phyloP scores from a whole-genome alignment of 1,140 invertebrate genomes.

The Tribolium castaneum region DNA sequence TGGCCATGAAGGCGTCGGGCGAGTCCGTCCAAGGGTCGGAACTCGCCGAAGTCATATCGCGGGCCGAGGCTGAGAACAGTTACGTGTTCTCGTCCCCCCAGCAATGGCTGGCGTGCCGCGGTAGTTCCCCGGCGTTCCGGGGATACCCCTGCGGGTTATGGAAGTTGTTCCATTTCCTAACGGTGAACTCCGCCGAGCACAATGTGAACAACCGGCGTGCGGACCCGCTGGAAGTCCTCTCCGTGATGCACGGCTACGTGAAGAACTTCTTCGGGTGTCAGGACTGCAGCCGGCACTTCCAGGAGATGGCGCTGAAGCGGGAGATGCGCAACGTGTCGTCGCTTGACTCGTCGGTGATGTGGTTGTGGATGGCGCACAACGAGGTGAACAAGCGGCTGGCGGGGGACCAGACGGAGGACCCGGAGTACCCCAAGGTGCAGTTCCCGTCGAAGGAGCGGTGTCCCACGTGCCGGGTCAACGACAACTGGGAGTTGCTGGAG shows the following conservation, averaged over 20 bases:
- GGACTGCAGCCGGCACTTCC: conserved; percentile 91
- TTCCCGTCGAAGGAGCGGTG: conserved; percentile 84
- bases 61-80: conserved; percentile 66
- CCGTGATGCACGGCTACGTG: conserved; percentile 89
- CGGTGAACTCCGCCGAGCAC: conserved; percentile 78
- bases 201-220: conserved; percentile 62
- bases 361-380: conserved; percentile 97
- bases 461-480: conserved; percentile 72
- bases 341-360: conserved; percentile 83
- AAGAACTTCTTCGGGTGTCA: conserved; percentile 94
- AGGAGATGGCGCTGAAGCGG: conserved; percentile 78
- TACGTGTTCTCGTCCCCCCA: conserved; percentile 70
- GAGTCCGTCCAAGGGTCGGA: conserved; percentile 69
- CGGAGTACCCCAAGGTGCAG: conserved; percentile 87
- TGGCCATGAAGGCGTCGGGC: conserved; percentile 63
- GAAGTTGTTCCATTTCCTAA: conserved; percentile 94
- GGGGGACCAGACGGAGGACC: conserved; percentile 91
- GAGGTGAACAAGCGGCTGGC: conserved; percentile 89
- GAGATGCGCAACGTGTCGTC: conserved; percentile 76
- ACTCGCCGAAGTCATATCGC: conserved; percentile 67
- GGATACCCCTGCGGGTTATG: conserved; percentile 98
- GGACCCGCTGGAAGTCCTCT: conserved; percentile 76
- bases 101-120: conserved; percentile 86
- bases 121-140: conserved; percentile 77
- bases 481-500: conserved; percentile 76